Evolutionary conservation across 2,888 invertebrate genomes (phyloP), one percentile per base, ranked within the genome.

Genomic region (Boloria euphrosyne): DNA sequence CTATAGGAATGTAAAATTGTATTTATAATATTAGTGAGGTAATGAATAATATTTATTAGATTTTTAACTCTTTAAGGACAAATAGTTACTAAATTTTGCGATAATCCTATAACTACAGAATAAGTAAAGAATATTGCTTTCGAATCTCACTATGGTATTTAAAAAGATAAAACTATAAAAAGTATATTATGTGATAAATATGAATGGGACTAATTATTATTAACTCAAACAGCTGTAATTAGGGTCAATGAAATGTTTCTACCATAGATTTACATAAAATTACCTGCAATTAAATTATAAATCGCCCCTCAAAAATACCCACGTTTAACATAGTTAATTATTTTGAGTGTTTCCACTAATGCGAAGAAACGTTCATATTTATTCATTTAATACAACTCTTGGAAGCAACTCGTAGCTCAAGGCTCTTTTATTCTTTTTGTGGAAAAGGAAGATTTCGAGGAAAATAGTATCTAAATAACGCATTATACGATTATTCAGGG

Each of bases 321-420:
- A 49, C 46, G n/a, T 57, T 61, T 47, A 53, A 67, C 63, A 14
- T 50, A 27, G 57, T 67, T 61, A 67, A 65, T 65, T 67, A 55
- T 55, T 64, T 57, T 52, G 64, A 61, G 51, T 57, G 44, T 52
- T 67, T 64, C 17, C 16, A 6, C 64, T 65, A 67, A 68, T 68
- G 57, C 61, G 57, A 61, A 61, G 22, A 17, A 52, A 38, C 57
- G 44, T 27, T 65, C 55, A 65, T 68, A 61, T 61, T 65, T 65
- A 60, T 61, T 68, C 61, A 58, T 68, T 68, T 57, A 55, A 46
- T 38, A 49, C 27, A 43, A 43, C 57, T 17, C 64, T 68, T 58
- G 38, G 65, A 61, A 50, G 43, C 17, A 51, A 13, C 14, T 17
- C 10, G 44, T 49, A 57, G 16, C 17, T 16, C 31, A 38, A 38